Conservation (phyloP, 2,797 vertebrate genomes). For the Myripristis murdjan region DNA sequence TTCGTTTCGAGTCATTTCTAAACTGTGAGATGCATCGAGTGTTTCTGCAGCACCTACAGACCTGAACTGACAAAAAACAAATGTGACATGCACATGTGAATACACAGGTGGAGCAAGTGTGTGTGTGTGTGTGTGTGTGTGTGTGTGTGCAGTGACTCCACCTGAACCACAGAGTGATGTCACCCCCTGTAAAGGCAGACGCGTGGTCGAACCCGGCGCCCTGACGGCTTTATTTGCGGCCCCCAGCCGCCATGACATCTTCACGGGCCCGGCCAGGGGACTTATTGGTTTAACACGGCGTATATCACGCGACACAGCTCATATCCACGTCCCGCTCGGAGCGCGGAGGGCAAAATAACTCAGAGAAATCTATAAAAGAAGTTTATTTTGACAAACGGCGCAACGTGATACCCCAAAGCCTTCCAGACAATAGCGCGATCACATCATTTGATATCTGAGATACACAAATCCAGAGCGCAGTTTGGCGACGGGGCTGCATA, state of each 20-base stretch:
- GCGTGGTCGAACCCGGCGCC: not conserved
- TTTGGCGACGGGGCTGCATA: conserved; percentile 58
- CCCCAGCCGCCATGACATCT: conserved; percentile 58
- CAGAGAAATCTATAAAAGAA: conserved; percentile 57
- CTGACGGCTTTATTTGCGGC: conserved; percentile 56
- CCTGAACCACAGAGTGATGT: conserved; percentile 51
- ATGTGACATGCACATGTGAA: too few relatives aligned
- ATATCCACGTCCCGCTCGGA: conserved; percentile 45
- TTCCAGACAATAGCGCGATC: conserved; percentile 53
- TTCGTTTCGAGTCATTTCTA: too few relatives aligned
- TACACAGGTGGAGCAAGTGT: not conserved
- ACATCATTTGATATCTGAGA: conserved; percentile 66
- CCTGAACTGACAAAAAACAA: too few relatives aligned
- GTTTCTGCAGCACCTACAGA: too few relatives aligned
- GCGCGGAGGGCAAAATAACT: conserved; percentile 56
- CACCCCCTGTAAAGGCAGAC: conserved; percentile 48
- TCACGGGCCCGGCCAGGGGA: conserved; percentile 57
- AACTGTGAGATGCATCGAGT: too few relatives aligned
- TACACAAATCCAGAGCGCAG: conserved; percentile 48
- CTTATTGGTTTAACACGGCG: conserved; percentile 43
- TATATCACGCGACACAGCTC: conserved; percentile 40
- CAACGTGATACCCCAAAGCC: conserved; percentile 47
- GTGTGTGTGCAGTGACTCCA: conserved; percentile 14
- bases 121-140: not conserved
- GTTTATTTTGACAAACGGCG: conserved; percentile 64